phyloP scores from a whole-genome alignment of 2,888 invertebrate species.

The Tachina grossa region DNA sequence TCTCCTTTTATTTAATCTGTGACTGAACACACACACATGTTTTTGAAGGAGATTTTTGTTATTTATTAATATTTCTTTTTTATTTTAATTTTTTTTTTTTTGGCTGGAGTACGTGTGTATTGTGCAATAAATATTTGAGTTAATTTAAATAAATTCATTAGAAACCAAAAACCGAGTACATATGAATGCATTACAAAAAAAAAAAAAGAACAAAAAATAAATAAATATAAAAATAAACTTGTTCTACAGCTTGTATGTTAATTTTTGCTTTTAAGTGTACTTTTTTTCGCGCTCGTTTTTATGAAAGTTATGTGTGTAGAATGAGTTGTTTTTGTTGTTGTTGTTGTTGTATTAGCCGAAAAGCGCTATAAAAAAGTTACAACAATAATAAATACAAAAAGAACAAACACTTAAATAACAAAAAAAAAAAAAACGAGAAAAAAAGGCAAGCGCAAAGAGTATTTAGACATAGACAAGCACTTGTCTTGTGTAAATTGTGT shows the following conservation, averaged over 20 bases:
- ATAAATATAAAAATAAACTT: constrained; percentile 74
- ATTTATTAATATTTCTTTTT: constrained; percentile 13
- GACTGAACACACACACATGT: constrained; percentile 16
- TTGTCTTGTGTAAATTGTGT: constrained; percentile 47
- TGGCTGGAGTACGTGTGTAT: constrained; percentile 40
- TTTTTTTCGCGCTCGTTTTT: constrained; percentile 36
- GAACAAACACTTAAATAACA: constrained; percentile 47
- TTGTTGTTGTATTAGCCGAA: constrained; percentile 24
- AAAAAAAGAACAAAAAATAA: background rate
- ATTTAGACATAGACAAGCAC: constrained; percentile 55
- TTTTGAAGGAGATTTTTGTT: constrained; percentile 51
- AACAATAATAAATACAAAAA: constrained; percentile 38
- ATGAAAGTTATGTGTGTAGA: constrained; percentile 54
- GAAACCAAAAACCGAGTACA: constrained; percentile 61
- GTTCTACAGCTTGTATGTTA: constrained; percentile 78
- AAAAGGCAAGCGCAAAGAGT: constrained; percentile 5
- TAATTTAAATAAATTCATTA: constrained; percentile 76
- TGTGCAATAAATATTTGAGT: constrained; percentile 70
- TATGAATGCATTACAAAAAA: constrained; percentile 28
- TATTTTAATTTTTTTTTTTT: constrained; percentile 21
- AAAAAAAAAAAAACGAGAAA: constrained; percentile 12
- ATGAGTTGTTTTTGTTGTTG: constrained; percentile 22
- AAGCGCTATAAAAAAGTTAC: constrained; percentile 25
- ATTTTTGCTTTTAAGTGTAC: constrained; percentile 48
- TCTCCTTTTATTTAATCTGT: constrained; percentile 6